These are phyloP conservation scores for Brachionus manjavacas DNA, from an alignment of 1,140 invertebrate genomes.

Conservation along the genomic window DNA sequence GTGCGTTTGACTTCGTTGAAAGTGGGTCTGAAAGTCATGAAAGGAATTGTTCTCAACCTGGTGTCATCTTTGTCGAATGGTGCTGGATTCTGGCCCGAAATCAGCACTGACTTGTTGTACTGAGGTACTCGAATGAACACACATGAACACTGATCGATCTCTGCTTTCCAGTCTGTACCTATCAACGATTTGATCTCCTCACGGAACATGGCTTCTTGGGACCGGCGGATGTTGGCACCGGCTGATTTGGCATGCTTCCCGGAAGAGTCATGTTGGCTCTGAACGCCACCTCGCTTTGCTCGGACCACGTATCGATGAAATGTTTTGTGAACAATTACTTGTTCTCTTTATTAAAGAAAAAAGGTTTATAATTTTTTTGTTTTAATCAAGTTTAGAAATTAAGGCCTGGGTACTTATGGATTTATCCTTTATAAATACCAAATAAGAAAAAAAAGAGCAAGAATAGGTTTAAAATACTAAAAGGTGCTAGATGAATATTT, in stretches of 20 bases:
- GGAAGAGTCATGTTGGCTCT: slow-evolving; percentile 67
- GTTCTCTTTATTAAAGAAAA: slow-evolving; percentile 52
- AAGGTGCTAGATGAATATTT: too few species aligned
- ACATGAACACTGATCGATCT: slow-evolving; percentile 63
- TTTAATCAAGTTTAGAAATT: not conserved
- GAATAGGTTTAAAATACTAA: too few species aligned
- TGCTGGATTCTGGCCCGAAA: slow-evolving; percentile 61
- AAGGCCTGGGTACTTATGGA: too few species aligned
- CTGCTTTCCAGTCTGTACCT: not conserved
- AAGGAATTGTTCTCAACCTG: slow-evolving; percentile 70
- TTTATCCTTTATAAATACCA: too few species aligned
- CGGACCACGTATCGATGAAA: slow-evolving; percentile 79
- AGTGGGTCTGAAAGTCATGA: slow-evolving; percentile 74
- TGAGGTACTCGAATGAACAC: slow-evolving; percentile 74
- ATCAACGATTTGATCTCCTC: slow-evolving; percentile 56
- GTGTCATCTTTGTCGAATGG: slow-evolving; percentile 64
- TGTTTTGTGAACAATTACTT: slow-evolving; percentile 72
- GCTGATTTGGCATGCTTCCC: slow-evolving; percentile 68
- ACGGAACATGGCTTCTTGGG: slow-evolving; percentile 59
- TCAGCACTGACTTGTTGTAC: slow-evolving; percentile 61
- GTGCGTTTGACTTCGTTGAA: slow-evolving; percentile 74
- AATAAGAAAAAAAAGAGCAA: too few species aligned
- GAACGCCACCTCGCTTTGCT: slow-evolving; percentile 74
- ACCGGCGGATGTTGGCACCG: slow-evolving; percentile 72
- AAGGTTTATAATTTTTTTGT: not conserved